These are phyloP conservation scores for Girardinichthys multiradiatus DNA, from an alignment of 2,113 vertebrate species.

Conservation along the genomic window DNA sequence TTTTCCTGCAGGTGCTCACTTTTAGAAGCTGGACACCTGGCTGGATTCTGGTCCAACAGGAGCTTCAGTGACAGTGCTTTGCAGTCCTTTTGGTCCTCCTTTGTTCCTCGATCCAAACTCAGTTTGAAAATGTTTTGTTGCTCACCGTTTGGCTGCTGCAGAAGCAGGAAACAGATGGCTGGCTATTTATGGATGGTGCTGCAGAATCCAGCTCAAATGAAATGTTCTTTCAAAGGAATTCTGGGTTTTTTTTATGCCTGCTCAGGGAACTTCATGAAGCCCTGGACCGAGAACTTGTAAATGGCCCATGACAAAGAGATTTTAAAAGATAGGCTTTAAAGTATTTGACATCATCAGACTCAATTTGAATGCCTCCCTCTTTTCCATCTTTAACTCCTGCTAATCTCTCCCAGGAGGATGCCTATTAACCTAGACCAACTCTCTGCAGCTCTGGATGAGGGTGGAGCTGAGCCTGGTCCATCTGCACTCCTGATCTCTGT, in stretches of 20 bases:
- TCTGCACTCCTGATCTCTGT: constrained; percentile 66
- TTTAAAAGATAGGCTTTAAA: constrained; percentile 33
- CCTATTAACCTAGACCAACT: constrained; percentile 65
- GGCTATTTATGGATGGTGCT: constrained; percentile 54
- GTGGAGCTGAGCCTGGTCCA: no score
- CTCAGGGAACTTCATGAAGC: constrained; percentile 52
- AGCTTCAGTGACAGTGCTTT: not conserved
- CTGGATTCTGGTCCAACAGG: constrained; percentile 27
- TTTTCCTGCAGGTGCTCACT: constrained; percentile 23
- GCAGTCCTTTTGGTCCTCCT: constrained; percentile 21
- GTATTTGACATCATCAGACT: constrained; percentile 51
- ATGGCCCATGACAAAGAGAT: constrained; percentile 51
- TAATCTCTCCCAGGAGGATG: constrained; percentile 61
- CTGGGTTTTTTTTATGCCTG: constrained; percentile 45
- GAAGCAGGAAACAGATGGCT: constrained; percentile 69
- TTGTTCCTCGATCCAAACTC: constrained; percentile 43
- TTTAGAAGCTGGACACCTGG: constrained; percentile 24
- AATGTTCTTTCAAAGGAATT: constrained; percentile 52
- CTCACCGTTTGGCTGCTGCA: constrained; percentile 43
- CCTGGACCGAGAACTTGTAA: constrained; percentile 46
- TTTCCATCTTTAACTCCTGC: constrained; percentile 38
- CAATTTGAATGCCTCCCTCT: constrained; percentile 41
- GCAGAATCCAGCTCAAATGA: constrained; percentile 59
- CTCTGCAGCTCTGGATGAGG: constrained; percentile 27
- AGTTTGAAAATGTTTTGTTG: constrained; percentile 32